Percentiles rank a stretch among this genome's conserved stretches.
Evolutionary conservation across 2,797 vertebrate genomes (phyloP).

Genomic region (Urosaurus nigricauda): DNA sequence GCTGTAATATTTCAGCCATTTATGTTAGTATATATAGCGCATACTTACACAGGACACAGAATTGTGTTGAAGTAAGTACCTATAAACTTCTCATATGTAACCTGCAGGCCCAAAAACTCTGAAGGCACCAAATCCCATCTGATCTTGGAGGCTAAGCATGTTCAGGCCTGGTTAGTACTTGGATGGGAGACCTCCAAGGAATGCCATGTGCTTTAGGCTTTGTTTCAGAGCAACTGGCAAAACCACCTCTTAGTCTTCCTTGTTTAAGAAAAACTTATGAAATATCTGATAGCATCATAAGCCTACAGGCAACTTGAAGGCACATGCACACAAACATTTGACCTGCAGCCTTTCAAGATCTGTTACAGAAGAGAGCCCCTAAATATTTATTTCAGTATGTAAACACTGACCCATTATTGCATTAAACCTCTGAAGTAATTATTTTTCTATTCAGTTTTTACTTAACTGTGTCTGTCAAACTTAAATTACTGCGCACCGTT

Average conservation of each 20-base stretch:
- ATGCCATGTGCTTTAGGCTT: no score
- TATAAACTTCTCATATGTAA: neutral
- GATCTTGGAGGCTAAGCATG: no score
- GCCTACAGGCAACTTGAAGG: no score
- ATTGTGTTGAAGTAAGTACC: neutral
- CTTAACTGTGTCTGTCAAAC: neutral
- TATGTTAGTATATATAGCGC: neutral
- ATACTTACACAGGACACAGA: neutral
- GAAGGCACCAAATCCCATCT: no score
- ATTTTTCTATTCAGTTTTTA: neutral
- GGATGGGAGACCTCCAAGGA: no score
- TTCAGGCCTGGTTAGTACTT: no score
- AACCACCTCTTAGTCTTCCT: no score
- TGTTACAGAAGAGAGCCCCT: neutral
- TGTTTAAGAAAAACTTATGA: no score
- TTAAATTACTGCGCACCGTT: neutral
- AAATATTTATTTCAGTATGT: neutral
- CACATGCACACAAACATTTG: no score
- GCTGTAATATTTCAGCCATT: neutral
- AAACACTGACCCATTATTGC: neutral
- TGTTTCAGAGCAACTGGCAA: no score
- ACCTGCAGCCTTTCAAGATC: neutral
- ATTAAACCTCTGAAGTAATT: no score
- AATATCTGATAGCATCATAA: no score
- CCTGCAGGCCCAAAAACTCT: neutral